These are phyloP conservation scores for Holcopasites calliopsidis DNA, from an alignment of 1,140 invertebrate genomes.

Conservation along the genomic window DNA sequence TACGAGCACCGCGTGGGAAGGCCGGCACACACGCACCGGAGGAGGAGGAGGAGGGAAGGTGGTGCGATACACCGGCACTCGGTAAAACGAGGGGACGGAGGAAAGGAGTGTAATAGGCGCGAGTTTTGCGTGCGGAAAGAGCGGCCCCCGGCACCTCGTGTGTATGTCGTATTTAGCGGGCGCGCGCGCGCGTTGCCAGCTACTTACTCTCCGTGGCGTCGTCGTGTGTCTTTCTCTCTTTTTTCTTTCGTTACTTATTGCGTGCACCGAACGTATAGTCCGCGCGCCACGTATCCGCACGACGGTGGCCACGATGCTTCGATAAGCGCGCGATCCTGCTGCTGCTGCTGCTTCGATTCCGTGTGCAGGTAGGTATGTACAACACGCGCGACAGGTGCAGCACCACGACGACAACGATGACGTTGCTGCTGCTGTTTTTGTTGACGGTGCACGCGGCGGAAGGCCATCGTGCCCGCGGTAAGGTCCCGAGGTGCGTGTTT, in stretches of 20 bases:
- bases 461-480: conserved; percentile 62
- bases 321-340: conserved; percentile 39
- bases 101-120: conserved; percentile 18
- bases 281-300: conserved; percentile 54
- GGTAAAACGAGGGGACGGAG: conserved; percentile 20
- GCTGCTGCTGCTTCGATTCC: conserved; percentile 44
- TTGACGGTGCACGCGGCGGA: conserved; percentile 61
- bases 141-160: conserved; percentile 4
- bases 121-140: neutral
- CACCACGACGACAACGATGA: conserved; percentile 50
- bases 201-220: conserved; percentile 29
- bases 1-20: conserved; percentile 39
- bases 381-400: conserved; percentile 33
- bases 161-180: conserved; percentile 37
- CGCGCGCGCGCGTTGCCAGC: conserved; percentile 13
- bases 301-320: conserved; percentile 55
- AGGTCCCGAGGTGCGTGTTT: conserved; percentile 51
- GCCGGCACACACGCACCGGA: conserved; percentile 3
- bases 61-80: neutral
- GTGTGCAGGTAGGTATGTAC: conserved; percentile 20
- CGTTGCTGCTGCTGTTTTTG: conserved; percentile 41
- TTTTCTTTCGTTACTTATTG: conserved; percentile 39
- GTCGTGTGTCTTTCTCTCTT: neutral
- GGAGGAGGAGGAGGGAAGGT: conserved; percentile 20
- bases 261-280: conserved; percentile 49